Percentiles rank a stretch among this genome's conserved stretches.
Conservation (phyloP, 2,888 invertebrate genomes). For the Tetropium fuscum region DNA sequence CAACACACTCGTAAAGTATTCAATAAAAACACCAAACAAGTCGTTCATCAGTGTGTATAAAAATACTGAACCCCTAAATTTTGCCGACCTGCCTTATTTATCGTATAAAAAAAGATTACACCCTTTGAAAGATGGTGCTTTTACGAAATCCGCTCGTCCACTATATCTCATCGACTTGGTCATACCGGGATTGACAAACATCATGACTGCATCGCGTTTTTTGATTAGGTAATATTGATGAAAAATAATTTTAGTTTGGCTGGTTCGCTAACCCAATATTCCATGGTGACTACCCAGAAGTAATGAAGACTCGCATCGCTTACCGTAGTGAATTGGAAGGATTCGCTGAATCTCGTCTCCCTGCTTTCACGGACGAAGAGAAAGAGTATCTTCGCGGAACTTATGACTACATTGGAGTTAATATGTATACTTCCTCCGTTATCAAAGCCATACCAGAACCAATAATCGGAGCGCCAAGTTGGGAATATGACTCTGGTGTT, state of each 20-base stretch:
- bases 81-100: too few species aligned
- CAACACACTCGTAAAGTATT: too few species aligned
- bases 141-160: too few species aligned
- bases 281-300: constrained; percentile 74
- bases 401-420: constrained; percentile 81
- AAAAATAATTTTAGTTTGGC: constrained; percentile 41
- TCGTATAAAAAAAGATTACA: too few species aligned
- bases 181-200: too few species aligned
- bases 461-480: constrained; percentile 7
- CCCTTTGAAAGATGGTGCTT: too few species aligned
- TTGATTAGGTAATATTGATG: neutral
- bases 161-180: too few species aligned
- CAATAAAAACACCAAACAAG: too few species aligned
- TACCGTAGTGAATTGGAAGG: constrained; percentile 65
- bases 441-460: constrained; percentile 50
- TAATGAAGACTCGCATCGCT: constrained; percentile 72
- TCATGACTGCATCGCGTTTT: too few species aligned
- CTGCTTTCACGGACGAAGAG: constrained; percentile 72
- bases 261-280: constrained; percentile 71
- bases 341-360: constrained; percentile 72
- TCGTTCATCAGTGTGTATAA: too few species aligned
- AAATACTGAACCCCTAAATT: too few species aligned
- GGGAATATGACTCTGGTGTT: constrained; percentile 49
- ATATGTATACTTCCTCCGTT: constrained; percentile 74
- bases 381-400: constrained; percentile 71